Percentiles rank a stretch among this genome's conserved stretches.
Evolutionary conservation across 2,888 invertebrate genomes (phyloP).

Genomic region (Hydrotaea diabolus): DNA sequence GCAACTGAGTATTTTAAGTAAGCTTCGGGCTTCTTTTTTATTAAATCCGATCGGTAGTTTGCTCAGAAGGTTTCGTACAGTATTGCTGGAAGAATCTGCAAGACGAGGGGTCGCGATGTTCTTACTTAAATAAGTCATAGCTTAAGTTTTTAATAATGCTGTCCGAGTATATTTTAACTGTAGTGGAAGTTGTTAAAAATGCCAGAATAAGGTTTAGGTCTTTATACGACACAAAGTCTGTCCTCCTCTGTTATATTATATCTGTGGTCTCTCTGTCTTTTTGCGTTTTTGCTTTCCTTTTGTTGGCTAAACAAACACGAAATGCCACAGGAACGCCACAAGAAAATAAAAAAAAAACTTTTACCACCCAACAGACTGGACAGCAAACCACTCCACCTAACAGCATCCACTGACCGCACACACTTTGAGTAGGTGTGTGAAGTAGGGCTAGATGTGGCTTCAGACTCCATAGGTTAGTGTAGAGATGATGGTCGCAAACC

Average conservation of each 20-base stretch:
- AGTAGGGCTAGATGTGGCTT: conserved; percentile 63
- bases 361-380: neutral
- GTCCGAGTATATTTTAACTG: too few relatives aligned
- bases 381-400: conserved; percentile 33
- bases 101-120: too few relatives aligned
- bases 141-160: too few relatives aligned
- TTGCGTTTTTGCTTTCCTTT: conserved; percentile 1
- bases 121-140: too few relatives aligned
- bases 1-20: too few relatives aligned
- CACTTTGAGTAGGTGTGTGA: conserved; percentile 70
- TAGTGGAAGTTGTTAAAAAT: too few relatives aligned
- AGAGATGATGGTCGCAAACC: conserved; percentile 4
- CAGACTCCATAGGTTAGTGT: conserved; percentile 1
- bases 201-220: too few relatives aligned
- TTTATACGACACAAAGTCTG: neutral
- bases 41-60: too few relatives aligned
- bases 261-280: neutral
- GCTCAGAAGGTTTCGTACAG: too few relatives aligned
- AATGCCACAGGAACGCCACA: conserved; percentile 54
- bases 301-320: conserved; percentile 3
- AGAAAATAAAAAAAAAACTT: conserved; percentile 36
- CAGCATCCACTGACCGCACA: conserved; percentile 64
- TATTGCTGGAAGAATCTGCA: too few relatives aligned
- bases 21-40: too few relatives aligned
- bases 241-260: neutral